Base-by-base conservation (phyloP, 1,140 invertebrate genomes). In the Sinonovacula constricta region DNA sequence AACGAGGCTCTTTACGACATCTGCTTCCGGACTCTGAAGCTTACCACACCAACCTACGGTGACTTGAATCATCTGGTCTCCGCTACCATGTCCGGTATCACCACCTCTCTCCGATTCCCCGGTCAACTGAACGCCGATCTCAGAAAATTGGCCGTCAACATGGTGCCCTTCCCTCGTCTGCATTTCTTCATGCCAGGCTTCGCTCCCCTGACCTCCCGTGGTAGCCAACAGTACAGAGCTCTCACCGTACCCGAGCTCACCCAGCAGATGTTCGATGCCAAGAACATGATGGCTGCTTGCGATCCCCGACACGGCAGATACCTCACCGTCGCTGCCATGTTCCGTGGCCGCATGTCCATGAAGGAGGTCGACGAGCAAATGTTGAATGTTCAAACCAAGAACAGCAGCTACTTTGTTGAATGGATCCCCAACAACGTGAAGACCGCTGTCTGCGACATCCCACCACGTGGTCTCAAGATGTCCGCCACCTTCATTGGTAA, bases 261-360 rank as follows among this genome's bases (percentile, higher is more conserved):
- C 28, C 92, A 93, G 81, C 92, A 93, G 80, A 94, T 95, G 92
- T 95, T 95, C 86, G 94, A 95, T 83, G 93, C 94, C 18, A 94
- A 94, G 88, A 95, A 95, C 89, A 94, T 95, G 93, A 95, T 95
- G 94, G 94, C 94, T 28, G 94, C 94, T 12, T 95, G 94, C 86
- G 94, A 95, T 87, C 94, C 94, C 0, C 87, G 94, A 60, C 93
- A 93, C 76, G 94, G 94, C 31, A 30, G 75, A 45, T 99, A 98
- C 91, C 92, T 99, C 18, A 98, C 97, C 0, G 94, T 98, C 1
- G 97, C 97, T 10, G 95, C 96, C 56, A 96, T 99, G 84, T 99
- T 98, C 94, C 94, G 96, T 67, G 97, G 93, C 31, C 93, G 96
- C 63, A 98, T 99, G 97, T 98, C 97, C 26, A 98, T 98, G 97